Base-by-base conservation (phyloP, 2,888 invertebrate species). In the Chaetogeoica ovagalla region DNA sequence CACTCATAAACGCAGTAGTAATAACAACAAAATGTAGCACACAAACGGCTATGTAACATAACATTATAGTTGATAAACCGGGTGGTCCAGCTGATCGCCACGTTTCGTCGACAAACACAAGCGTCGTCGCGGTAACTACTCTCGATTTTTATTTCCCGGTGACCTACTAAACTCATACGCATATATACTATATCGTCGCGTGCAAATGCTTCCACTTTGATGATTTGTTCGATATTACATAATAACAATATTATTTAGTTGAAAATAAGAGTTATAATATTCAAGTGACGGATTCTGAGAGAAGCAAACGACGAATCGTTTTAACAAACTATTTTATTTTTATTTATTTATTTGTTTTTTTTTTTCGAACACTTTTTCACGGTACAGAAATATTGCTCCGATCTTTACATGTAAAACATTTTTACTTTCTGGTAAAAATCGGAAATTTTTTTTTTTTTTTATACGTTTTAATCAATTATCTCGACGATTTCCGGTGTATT, bases 141-240 rank as follows among this genome's bases (percentile, higher is more conserved):
- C 70, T 79, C 70, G 70, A 79, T 79, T 70, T 74, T 71, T 63
- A 71, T 79, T 79, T 79, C 79, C 79, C 70, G 79, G 62, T 79
- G 79, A 79, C 79, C 79, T 71, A 79, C 79, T 79, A 79, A 71
- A 71, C n/a, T 19, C 17, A 43, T 43, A 43, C 30, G 30, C 30
- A 48, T 48, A 23, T 48, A 23, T 48, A 76, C 68, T 68, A 70
- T 77, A 69, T 77, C 69, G 70, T 70, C 69, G 69, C 57, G 30
- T 17, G 21, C 37, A 37, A 63, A 52, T 21, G 39, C 39, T 75
- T 43, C 23, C 66, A 57, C 55, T 65, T 7, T n/a, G 30, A 30
- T 19, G 39, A n/a, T 19, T 63, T 19, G 17, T 30, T 59, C 0
- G 2, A 21, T 59, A 21, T 13, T 60, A 23, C 60, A 13, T 60